Percentiles rank a stretch among this genome's conserved stretches.
Evolutionary conservation across 64 coral and sea anemone genomes (phyloP).

Genomic region (Acropora yongei): DNA sequence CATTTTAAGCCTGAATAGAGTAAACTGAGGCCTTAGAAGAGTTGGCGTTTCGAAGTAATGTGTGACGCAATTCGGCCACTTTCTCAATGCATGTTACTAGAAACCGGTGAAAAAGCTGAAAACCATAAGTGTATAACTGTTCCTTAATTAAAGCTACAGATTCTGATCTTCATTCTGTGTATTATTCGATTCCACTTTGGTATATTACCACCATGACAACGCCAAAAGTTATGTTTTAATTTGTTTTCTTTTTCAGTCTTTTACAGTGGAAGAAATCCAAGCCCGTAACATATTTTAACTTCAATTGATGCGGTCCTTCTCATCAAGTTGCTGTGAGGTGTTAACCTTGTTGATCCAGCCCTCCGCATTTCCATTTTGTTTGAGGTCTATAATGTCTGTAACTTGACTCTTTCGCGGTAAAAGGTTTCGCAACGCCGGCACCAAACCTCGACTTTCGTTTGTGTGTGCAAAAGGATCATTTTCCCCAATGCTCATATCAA

Average conservation of each 20-base stretch:
- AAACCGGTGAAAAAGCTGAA: too few relatives aligned
- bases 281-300: not conserved
- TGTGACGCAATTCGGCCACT: too few relatives aligned
- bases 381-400: not conserved
- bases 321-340: not conserved
- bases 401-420: not conserved
- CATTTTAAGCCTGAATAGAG: too few relatives aligned
- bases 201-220: too few relatives aligned
- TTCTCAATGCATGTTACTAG: too few relatives aligned
- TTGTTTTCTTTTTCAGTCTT: not conserved
- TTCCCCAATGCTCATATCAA: not conserved
- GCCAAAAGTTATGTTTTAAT: not conserved
- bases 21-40: too few relatives aligned
- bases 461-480: not conserved
- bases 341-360: not conserved
- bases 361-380: not conserved
- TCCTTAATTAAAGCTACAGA: too few relatives aligned
- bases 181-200: too few relatives aligned
- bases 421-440: slow-evolving; percentile 1
- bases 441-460: not conserved
- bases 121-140: too few relatives aligned
- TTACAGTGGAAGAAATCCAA: not conserved
- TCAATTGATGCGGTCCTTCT: not conserved
- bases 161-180: too few relatives aligned
- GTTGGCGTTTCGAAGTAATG: too few relatives aligned